phyloP scores from a whole-genome alignment of 2,797 vertebrate genomes.

The Arnoldichthys spilopterus region DNA sequence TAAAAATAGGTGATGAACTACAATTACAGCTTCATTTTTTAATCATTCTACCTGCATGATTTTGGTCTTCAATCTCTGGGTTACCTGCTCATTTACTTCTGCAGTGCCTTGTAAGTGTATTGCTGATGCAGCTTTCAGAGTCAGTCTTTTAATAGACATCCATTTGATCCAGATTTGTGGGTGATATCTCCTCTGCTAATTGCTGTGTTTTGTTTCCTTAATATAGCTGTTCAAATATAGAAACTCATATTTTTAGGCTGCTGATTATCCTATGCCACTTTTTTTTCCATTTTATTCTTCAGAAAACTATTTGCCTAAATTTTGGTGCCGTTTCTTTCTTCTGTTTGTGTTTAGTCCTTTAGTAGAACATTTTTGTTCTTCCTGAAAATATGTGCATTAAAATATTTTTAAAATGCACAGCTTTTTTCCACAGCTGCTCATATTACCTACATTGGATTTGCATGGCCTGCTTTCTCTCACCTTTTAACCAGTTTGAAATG shows the following conservation, averaged over 20 bases:
- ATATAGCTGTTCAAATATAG: constrained; percentile 25
- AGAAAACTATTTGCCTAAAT: background rate
- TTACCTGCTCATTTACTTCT: background rate
- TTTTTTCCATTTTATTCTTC: background rate
- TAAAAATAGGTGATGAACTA: background rate
- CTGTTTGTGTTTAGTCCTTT: background rate
- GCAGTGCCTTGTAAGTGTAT: background rate
- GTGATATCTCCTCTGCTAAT: background rate
- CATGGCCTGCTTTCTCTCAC: background rate
- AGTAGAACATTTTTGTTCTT: background rate
- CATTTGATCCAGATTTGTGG: background rate
- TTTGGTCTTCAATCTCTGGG: background rate
- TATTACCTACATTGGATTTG: background rate
- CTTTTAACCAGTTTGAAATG: background rate
- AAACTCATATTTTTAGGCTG: constrained; percentile 51
- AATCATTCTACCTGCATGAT: too few relatives aligned
- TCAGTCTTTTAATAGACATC: background rate
- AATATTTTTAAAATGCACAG: background rate
- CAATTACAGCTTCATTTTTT: background rate
- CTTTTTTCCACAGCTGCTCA: background rate
- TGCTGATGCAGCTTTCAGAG: background rate
- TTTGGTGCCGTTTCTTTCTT: background rate
- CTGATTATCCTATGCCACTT: background rate
- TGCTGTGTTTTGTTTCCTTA: constrained; percentile 16
- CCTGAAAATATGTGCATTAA: background rate